Percentiles rank a stretch among this genome's conserved stretches.
Conservation (phyloP, 2,113 vertebrate species). For the Herpetotheres cachinnans region DNA sequence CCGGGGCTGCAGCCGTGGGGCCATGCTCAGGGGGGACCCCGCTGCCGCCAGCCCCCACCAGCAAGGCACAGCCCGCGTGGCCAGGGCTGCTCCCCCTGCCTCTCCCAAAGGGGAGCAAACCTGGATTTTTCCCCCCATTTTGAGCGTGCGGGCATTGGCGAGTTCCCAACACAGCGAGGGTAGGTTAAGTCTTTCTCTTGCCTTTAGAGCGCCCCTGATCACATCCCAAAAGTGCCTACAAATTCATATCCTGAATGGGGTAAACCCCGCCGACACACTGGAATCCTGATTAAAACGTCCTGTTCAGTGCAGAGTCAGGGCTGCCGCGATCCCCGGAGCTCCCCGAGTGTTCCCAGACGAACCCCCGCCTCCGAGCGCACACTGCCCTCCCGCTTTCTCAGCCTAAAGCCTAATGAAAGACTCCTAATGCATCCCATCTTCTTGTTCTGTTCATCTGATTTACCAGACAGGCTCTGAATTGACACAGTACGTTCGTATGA, state of each 20-base stretch:
- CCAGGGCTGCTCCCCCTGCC: neutral
- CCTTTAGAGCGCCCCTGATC: neutral
- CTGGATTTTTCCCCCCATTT: neutral
- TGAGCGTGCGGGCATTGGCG: fast-evolving
- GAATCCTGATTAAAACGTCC: neutral
- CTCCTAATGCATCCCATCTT: neutral
- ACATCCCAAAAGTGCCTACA: neutral
- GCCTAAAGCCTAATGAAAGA: neutral
- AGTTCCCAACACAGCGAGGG: neutral
- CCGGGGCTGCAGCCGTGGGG: neutral
- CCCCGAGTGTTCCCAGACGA: neutral
- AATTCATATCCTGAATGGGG: neutral
- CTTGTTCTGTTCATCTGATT: neutral
- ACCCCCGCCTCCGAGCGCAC: fast-evolving
- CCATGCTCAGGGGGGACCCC: neutral
- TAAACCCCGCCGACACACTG: fast-evolving
- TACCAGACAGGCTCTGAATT: neutral
- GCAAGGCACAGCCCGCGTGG: neutral
- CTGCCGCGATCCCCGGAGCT: neutral
- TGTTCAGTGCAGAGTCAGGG: neutral
- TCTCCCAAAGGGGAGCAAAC: neutral
- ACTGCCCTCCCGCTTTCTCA: neutral
- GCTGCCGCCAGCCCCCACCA: neutral
- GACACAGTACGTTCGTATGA: neutral
- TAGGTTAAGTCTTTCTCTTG: neutral